Base-by-base conservation (phyloP, 1,140 invertebrate genomes). In the Aphelinus atriplicis region DNA sequence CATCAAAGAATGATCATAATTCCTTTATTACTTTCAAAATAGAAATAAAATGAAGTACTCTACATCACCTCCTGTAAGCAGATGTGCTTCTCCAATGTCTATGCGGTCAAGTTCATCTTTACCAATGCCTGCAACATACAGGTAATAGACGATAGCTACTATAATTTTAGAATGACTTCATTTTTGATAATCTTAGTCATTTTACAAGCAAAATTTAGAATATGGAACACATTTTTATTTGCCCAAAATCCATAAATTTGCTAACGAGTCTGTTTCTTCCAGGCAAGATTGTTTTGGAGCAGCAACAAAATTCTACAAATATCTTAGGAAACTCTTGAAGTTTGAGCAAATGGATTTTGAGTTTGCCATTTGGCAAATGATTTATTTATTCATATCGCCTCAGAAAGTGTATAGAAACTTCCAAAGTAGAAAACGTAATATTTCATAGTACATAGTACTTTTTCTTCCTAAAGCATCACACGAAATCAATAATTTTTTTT, bases 321-420 rank as follows among this genome's bases (percentile, higher is more conserved):
- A 97, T 87, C 87, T 99, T 55, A 89, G 96, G 79, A 91, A 97
- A 81, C 87, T 99, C 55, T 91, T 98, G 46, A 96, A 97, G 88
- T 97, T 97, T 84, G 92, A 96, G 83, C 98, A 99, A 89, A 99
- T 99, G 98, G 98, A 99, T 87, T 99, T 99, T 90, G 97, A 99
- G 86, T 99, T 98, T 91, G 98, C 98, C 2, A 89, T 95, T 7
- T 99, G 98, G 98, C 98, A 99, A 92, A 99, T 99, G 96, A 88
- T 98, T 0, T 98, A 98, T 88, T 89, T 99, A 66, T 97, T 99
- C 87, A 91, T 95, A 71, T 91, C 96, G 1, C 98, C 98, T 46
- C 96, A 99, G 85, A 99, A 98, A 92, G 97, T 99, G 2, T 99
- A 98, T 83, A 93, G 96, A 87, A 98, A 99, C 89, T 99, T 98